These are phyloP conservation scores for Macrophya annulata DNA, from an alignment of 2,888 invertebrate genomes.

Conservation along the genomic window DNA sequence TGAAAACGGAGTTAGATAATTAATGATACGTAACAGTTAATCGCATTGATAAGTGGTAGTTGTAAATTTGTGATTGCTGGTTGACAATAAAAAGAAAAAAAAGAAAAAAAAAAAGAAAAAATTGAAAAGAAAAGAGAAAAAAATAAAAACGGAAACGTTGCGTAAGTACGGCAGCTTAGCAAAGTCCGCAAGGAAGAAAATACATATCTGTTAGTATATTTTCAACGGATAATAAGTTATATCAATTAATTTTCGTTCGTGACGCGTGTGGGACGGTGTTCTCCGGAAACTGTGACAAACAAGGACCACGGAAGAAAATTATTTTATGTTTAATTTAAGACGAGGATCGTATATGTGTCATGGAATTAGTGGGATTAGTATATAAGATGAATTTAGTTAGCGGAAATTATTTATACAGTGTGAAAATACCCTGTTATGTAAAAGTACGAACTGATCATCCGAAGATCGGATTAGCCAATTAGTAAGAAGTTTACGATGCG, in stretches of 20 bases:
- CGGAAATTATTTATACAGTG: neutral
- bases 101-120: neutral
- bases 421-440: neutral
- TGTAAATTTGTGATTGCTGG: conserved; percentile 3
- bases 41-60: conserved; percentile 18
- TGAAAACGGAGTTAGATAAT: neutral
- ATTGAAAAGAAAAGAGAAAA: neutral
- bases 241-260: neutral
- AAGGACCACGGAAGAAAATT: neutral
- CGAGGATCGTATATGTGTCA: neutral
- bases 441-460: neutral
- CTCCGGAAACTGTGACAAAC: conserved; percentile 2
- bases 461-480: neutral
- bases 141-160: neutral
- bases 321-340: neutral
- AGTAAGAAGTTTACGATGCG: neutral
- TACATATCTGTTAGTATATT: neutral
- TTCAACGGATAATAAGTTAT: neutral
- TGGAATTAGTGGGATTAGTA: neutral
- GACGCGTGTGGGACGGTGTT: neutral
- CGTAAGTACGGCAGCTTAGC: neutral
- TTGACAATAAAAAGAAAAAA: conserved; percentile 13
- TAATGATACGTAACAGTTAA: neutral
- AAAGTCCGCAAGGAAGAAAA: neutral
- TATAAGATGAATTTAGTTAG: neutral